These are phyloP conservation scores for Eulemur mongoz DNA, from an alignment of 2,797 vertebrate genomes.

Conservation along the genomic window DNA sequence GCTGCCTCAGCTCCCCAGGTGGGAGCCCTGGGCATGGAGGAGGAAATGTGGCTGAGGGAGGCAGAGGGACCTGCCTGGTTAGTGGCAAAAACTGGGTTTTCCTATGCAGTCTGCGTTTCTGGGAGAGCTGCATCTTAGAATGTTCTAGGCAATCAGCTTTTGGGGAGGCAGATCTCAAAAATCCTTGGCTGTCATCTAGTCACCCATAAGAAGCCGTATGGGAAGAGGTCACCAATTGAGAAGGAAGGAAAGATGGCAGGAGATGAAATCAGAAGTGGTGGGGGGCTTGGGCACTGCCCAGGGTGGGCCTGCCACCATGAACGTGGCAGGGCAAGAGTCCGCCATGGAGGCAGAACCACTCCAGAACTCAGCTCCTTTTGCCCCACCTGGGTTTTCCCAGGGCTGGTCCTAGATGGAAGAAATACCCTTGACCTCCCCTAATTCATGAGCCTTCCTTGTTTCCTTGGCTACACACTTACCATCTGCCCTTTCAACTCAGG, in stretches of 20 bases:
- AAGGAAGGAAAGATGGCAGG: background rate
- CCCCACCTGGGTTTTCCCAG: background rate
- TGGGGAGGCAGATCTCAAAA: background rate
- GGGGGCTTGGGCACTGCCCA: background rate
- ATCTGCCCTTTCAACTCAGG: conserved; percentile 62
- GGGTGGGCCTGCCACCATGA: fast-evolving
- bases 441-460: fast-evolving
- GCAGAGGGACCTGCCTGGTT: background rate
- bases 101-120: background rate
- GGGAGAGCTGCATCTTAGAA: background rate
- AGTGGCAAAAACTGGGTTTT: background rate
- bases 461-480: background rate
- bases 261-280: background rate
- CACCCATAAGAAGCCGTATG: background rate
- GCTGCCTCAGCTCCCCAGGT: background rate
- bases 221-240: background rate
- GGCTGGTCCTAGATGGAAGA: background rate
- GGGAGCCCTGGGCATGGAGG: background rate
- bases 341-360: background rate
- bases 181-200: background rate
- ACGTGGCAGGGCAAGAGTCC: fast-evolving
- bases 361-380: background rate
- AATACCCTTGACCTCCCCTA: too few species aligned
- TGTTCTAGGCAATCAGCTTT: background rate
- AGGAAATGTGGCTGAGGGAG: background rate